Percentiles rank a stretch among this genome's conserved stretches.
Conservation (phyloP, 1,140 invertebrate species). For the Panonychus citri region DNA sequence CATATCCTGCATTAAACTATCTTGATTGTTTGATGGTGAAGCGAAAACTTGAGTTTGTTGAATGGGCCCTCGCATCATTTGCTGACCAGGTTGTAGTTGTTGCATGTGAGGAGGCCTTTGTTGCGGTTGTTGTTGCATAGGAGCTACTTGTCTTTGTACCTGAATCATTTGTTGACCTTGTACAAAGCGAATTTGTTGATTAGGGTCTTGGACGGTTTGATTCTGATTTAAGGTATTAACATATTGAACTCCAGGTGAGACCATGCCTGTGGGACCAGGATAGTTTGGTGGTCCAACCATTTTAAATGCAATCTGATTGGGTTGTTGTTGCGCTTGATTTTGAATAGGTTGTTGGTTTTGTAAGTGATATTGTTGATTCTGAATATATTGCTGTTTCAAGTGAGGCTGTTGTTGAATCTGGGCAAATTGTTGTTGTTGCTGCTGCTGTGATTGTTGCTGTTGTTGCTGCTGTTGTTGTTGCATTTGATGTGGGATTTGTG, state of each 20-base stretch:
- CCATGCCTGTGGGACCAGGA: no score
- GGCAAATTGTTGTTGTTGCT: conserved; percentile 16
- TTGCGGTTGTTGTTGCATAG: not conserved
- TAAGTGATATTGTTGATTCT: no score
- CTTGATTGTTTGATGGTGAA: not conserved
- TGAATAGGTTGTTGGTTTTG: conserved; percentile 22
- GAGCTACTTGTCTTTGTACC: not conserved
- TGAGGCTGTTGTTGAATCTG: no score
- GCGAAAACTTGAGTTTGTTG: no score
- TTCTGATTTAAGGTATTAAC: no score
- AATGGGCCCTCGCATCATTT: no score
- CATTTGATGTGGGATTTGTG: conserved; percentile 20
- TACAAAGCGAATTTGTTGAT: conserved; percentile 17
- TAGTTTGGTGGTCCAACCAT: not conserved
- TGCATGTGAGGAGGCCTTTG: not conserved
- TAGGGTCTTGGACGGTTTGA: conserved; percentile 17
- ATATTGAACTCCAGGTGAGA: no score
- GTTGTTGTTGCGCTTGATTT: conserved; percentile 25
- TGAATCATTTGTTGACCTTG: conserved; percentile 15
- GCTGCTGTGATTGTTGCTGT: conserved; percentile 13
- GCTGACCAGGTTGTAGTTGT: not conserved
- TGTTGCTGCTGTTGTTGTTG: conserved; percentile 29
- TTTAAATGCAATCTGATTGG: conserved; percentile 17
- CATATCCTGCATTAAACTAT: not conserved
- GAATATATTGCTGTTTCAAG: no score